Evolutionary conservation across 2,113 vertebrate species (phyloP).

Genomic region (Spizaetus ornatus): DNA sequence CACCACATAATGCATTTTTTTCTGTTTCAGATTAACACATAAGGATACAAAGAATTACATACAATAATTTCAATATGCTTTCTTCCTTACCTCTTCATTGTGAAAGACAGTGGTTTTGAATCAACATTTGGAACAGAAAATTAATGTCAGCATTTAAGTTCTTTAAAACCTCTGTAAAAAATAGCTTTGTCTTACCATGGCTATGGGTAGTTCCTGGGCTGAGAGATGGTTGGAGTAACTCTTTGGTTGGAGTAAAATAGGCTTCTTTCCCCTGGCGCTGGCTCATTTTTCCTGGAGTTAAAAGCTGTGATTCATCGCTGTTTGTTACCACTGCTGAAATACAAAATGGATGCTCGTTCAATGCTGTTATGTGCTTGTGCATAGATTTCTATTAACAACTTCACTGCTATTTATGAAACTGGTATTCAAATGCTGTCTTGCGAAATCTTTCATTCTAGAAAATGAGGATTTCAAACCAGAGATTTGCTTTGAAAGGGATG

Average conservation of each 20-base stretch:
- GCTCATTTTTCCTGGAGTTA: slow-evolving; percentile 92
- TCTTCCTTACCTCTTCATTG: background rate
- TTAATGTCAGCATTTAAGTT: background rate
- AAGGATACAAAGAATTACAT: background rate
- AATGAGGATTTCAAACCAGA: background rate
- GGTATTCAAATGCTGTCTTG: background rate
- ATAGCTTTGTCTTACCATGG: slow-evolving; percentile 78
- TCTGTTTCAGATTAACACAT: background rate
- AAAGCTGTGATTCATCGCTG: slow-evolving; percentile 81
- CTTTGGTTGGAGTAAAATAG: slow-evolving; percentile 86
- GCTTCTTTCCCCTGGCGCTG: slow-evolving; percentile 90
- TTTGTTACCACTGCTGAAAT: slow-evolving; percentile 79
- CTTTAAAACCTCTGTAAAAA: background rate
- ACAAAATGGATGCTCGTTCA: slow-evolving; percentile 32
- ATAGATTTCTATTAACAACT: background rate
- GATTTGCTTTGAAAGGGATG: background rate
- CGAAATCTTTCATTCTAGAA: background rate
- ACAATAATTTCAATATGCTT: background rate
- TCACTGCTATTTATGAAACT: background rate
- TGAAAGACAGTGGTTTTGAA: background rate
- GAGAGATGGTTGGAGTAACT: slow-evolving; percentile 77
- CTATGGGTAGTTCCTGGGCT: slow-evolving; percentile 84
- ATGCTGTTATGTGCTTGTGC: background rate
- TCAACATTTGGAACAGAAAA: background rate
- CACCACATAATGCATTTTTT: rapidly evolving